Evolutionary conservation across 2,113 vertebrate species (phyloP).

Genomic region (Rhinichthys klamathensis): DNA sequence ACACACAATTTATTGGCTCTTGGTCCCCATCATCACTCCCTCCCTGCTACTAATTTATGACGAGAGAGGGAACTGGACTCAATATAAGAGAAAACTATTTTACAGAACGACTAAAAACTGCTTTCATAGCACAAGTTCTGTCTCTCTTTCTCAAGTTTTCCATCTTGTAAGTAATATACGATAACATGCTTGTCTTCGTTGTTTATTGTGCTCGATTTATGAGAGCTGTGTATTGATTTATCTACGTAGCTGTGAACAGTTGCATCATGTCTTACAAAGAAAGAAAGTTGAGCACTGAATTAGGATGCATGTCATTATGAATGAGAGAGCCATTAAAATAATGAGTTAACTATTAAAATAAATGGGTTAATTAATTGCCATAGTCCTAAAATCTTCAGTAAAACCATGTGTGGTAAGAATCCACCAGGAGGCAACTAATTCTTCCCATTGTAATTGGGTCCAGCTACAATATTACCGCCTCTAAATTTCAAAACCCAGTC

Average conservation of each 20-base stretch:
- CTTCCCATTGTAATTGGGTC: background rate
- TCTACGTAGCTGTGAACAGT: slow-evolving; percentile 8
- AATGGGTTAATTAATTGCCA: slow-evolving; percentile 12
- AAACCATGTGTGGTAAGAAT: background rate
- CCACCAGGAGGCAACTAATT: background rate
- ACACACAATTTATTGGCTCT: slow-evolving; percentile 68
- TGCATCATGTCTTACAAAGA: slow-evolving; percentile 7
- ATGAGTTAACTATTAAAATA: background rate
- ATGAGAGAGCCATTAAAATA: background rate
- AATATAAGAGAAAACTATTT: slow-evolving; percentile 65
- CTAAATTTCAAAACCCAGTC: background rate
- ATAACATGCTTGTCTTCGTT: background rate
- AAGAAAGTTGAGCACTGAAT: slow-evolving; percentile 2
- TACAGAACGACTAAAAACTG: slow-evolving; percentile 61
- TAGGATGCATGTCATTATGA: slow-evolving; percentile 35
- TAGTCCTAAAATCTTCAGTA: background rate
- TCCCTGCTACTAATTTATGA: slow-evolving; percentile 60
- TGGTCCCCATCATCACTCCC: slow-evolving; percentile 50
- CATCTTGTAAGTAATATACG: background rate
- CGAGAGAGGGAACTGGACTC: slow-evolving; percentile 56
- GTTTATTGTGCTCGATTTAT: slow-evolving; percentile 33
- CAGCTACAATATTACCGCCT: slow-evolving; percentile 2
- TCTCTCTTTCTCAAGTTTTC: background rate
- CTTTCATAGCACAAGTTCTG: slow-evolving; percentile 8
- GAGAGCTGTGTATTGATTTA: too few species aligned